phyloP scores from a whole-genome alignment of 2,113 vertebrate genomes.

The Ancistrus triradiatus region DNA sequence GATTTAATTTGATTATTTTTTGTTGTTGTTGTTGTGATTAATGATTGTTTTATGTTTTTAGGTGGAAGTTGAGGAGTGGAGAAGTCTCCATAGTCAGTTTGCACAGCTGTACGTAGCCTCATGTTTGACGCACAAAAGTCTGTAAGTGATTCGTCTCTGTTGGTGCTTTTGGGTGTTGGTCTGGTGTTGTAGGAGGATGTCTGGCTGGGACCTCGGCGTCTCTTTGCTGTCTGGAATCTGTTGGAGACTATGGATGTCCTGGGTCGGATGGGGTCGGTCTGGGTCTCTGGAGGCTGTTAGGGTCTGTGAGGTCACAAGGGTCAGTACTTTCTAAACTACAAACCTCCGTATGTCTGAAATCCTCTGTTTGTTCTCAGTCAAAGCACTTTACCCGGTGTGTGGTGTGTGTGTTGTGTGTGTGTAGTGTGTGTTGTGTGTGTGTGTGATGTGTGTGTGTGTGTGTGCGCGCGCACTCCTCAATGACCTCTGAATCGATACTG shows the following conservation, averaged over 20 bases:
- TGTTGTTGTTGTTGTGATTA: not conserved
- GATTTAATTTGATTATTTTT: not conserved
- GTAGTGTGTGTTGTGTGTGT: constrained; percentile 3
- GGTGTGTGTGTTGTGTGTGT: not conserved
- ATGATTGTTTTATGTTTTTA: constrained; percentile 60
- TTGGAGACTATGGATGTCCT: too few relatives aligned
- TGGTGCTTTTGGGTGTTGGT: not conserved
- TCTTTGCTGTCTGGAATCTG: too few relatives aligned
- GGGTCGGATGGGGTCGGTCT: too few relatives aligned
- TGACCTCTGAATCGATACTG: constrained; percentile 68
- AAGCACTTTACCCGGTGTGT: constrained; percentile 23
- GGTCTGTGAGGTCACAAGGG: too few relatives aligned
- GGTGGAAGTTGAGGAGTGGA: constrained; percentile 88
- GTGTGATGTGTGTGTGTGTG: not conserved
- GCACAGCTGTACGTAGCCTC: constrained; percentile 89
- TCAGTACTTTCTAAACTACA: not conserved
- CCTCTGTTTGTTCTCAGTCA: not conserved
- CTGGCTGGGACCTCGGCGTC: too few relatives aligned
- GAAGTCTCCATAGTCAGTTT: constrained; percentile 92
- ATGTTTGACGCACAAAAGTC: constrained; percentile 95
- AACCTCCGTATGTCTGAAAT: not conserved
- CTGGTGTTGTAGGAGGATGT: constrained; percentile 1
- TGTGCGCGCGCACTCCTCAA: constrained; percentile 57
- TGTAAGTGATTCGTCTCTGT: constrained; percentile 62
- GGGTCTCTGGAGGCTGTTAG: too few relatives aligned